These are phyloP conservation scores for Lucilia cuprina DNA, from an alignment of 1,140 invertebrate species.

Conservation along the genomic window DNA sequence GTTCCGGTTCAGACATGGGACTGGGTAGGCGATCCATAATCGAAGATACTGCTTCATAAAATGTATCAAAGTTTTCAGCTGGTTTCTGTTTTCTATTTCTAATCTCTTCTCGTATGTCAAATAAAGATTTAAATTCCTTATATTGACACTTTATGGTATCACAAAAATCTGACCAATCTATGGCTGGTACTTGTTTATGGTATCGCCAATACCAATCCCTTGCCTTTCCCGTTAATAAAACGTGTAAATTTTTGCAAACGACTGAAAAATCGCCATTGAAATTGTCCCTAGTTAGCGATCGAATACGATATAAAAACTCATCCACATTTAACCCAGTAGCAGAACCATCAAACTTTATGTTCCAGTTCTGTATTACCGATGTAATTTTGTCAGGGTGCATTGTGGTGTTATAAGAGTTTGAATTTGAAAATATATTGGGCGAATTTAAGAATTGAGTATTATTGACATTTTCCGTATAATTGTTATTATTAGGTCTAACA, in stretches of 20 bases:
- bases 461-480: too few species aligned
- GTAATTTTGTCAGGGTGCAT: neutral
- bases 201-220: conserved; percentile 22
- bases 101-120: too few species aligned
- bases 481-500: too few species aligned
- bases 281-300: neutral
- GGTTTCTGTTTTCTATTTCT: neutral
- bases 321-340: neutral
- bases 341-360: neutral
- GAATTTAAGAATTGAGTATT: too few species aligned
- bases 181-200: neutral
- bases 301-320: neutral
- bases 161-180: conserved; percentile 16
- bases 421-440: too few species aligned
- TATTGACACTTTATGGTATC: neutral
- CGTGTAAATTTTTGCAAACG: neutral
- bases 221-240: neutral
- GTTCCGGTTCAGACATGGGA: neutral
- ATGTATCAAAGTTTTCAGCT: conserved; percentile 13
- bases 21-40: neutral
- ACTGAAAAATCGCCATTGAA: neutral
- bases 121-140: neutral
- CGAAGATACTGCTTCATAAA: conserved; percentile 7
- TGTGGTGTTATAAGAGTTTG: too few species aligned
- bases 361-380: neutral